Evolutionary conservation across 2,113 vertebrate genomes (phyloP).

Genomic region (pig (Sus scrofa)): T2T-Sscrofa CM000824.6:53760001-53760500

Average conservation of each 20-base stretch:
- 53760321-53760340: neutral
- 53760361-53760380: slow-evolving; percentile 57
- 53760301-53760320: neutral
- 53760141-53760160: slow-evolving; percentile 85
- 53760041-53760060: slow-evolving; percentile 77
- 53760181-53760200: neutral
- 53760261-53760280: neutral
- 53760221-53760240: neutral
- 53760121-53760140: slow-evolving; percentile 86
- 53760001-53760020: slow-evolving; percentile 94
- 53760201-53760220: neutral
- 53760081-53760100: slow-evolving; percentile 76
- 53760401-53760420: neutral
- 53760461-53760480: neutral
- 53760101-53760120: slow-evolving; percentile 84
- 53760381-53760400: neutral
- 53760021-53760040: slow-evolving; percentile 86
- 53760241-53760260: neutral
- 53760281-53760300: accelerated
- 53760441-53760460: neutral
- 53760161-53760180: slow-evolving; percentile 51
- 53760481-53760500: slow-evolving; percentile 5
- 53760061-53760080: slow-evolving; percentile 78
- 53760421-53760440: neutral
- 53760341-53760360: neutral